These are phyloP conservation scores for Ceratosolen fusciceps DNA, from an alignment of 1,140 invertebrate genomes.

Conservation along the genomic window DNA sequence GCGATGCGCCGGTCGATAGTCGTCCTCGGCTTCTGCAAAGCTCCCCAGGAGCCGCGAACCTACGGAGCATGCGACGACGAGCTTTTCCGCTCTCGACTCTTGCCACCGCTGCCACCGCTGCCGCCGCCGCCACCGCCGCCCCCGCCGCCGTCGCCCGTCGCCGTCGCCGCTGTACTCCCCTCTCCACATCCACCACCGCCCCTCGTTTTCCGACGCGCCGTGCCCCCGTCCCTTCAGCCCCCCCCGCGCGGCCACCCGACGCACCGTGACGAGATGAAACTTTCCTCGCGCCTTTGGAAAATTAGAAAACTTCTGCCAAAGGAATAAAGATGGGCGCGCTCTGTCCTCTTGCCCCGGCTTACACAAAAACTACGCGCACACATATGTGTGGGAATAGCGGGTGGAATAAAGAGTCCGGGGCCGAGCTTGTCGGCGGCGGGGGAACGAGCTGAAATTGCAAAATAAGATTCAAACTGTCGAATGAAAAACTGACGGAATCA, in stretches of 20 bases:
- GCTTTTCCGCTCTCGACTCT: not conserved
- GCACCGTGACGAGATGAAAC: not conserved
- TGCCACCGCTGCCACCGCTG: too few relatives aligned
- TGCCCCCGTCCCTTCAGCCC: not conserved
- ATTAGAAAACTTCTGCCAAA: not conserved
- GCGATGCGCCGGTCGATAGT: slow-evolving; percentile 41
- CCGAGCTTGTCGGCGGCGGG: not conserved
- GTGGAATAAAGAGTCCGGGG: not conserved
- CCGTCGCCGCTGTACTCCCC: not conserved
- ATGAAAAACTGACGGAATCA: not conserved
- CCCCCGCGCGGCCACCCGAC: too few relatives aligned
- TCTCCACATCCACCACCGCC: not conserved
- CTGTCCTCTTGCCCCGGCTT: not conserved
- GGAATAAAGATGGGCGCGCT: not conserved
- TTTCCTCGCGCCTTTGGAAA: not conserved
- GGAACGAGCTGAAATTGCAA: not conserved
- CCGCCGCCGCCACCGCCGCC: not conserved
- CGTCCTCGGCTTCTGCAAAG: slow-evolving; percentile 17
- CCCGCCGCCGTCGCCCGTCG: not conserved
- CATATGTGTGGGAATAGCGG: not conserved
- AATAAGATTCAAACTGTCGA: slow-evolving; percentile 26
- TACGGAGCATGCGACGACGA: not conserved
- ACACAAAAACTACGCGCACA: too few relatives aligned
- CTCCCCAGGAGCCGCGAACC: slow-evolving; percentile 2
- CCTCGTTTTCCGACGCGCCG: too few relatives aligned